Evolutionary conservation across 2,888 invertebrate genomes (phyloP).

Genomic region (Machimus atricapillus): DNA sequence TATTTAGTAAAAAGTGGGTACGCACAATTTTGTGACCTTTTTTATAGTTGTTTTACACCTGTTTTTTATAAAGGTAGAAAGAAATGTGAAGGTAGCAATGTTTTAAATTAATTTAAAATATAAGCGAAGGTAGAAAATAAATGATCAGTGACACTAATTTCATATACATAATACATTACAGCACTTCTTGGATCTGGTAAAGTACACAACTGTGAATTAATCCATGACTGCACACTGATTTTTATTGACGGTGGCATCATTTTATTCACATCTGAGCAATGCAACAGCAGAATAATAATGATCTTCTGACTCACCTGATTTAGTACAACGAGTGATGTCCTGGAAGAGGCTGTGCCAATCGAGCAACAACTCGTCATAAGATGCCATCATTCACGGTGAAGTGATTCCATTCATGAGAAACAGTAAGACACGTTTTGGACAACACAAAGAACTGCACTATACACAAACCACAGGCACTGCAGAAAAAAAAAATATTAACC

Average conservation of each 20-base stretch:
- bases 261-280: not conserved
- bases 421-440: not conserved
- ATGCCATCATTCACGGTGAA: constrained; percentile 4
- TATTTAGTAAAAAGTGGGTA: not conserved
- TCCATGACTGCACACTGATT: not conserved
- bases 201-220: not conserved
- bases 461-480: not conserved
- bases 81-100: not conserved
- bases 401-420: constrained; percentile 6
- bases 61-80: not conserved
- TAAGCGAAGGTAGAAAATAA: not conserved
- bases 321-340: not conserved
- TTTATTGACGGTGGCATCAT: not conserved
- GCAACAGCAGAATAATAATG: not conserved
- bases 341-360: constrained; percentile 18
- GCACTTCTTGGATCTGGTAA: not conserved
- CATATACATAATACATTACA: not conserved
- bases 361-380: constrained; percentile 4
- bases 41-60: not conserved
- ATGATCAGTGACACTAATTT: not conserved
- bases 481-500: not conserved
- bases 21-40: not conserved
- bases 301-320: constrained; percentile 19
- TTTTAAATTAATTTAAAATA: not conserved
- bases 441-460: not conserved